phyloP scores from a whole-genome alignment of 2,888 invertebrate genomes.

The Eumacrocentrus americanus region DNA sequence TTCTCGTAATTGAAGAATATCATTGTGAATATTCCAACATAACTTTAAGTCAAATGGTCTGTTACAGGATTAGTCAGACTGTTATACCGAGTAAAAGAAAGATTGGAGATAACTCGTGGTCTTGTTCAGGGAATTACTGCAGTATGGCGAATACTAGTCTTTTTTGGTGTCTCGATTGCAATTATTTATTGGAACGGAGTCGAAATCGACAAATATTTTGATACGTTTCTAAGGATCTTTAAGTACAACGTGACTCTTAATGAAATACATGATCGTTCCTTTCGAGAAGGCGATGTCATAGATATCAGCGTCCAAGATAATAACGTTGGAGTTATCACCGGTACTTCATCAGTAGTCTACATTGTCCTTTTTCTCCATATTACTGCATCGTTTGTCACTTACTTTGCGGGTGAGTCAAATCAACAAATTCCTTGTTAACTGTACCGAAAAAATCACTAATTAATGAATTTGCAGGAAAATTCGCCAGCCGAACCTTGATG shows the following conservation, averaged over 20 bases:
- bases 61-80: slow-evolving; percentile 55
- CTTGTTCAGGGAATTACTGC: slow-evolving; percentile 76
- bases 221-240: slow-evolving; percentile 34
- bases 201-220: slow-evolving; percentile 46
- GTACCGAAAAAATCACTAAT: neutral
- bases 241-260: slow-evolving; percentile 47
- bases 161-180: slow-evolving; percentile 70
- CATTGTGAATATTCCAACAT: slow-evolving; percentile 3
- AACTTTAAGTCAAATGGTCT: no score
- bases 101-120: slow-evolving; percentile 70
- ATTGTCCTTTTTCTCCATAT: slow-evolving; percentile 71
- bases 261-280: slow-evolving; percentile 26
- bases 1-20: neutral
- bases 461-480: slow-evolving; percentile 66
- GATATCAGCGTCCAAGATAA: neutral
- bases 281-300: no score
- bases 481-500: slow-evolving; percentile 87
- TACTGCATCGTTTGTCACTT: slow-evolving; percentile 70
- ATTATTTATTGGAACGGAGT: slow-evolving; percentile 61
- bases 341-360: slow-evolving; percentile 27
- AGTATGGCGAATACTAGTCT: slow-evolving; percentile 78
- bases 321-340: slow-evolving; percentile 18
- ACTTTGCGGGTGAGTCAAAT: slow-evolving; percentile 63
- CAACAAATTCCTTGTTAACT: neutral
- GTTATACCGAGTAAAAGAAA: slow-evolving; percentile 63